Evolutionary conservation across 92 coral and sea anemone genomes (phyloP).

Genomic region (Zoanthus solanderi): DNA sequence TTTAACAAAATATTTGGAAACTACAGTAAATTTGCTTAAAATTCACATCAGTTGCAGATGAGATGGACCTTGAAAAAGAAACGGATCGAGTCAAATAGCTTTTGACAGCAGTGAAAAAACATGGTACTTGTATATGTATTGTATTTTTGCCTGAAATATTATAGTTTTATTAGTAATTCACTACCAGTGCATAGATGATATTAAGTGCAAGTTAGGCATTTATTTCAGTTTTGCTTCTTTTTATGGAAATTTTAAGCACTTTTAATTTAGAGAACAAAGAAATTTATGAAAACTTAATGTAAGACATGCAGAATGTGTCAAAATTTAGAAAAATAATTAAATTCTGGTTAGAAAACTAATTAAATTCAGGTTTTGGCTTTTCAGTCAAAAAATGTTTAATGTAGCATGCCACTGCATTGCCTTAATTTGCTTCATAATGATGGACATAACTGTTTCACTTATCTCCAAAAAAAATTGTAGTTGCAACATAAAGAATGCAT

Average conservation of each 20-base stretch:
- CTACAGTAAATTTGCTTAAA: constrained; percentile 9
- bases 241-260: not conserved
- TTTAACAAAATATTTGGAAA: constrained; percentile 8
- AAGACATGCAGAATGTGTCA: too few relatives aligned
- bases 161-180: constrained; percentile 27
- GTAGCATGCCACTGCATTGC: too few relatives aligned
- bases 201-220: too few relatives aligned
- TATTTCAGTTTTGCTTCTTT: too few relatives aligned
- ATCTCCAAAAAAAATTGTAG: not conserved
- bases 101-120: not conserved
- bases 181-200: not conserved
- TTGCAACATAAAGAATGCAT: not conserved
- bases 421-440: too few relatives aligned
- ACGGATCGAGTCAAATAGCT: constrained; percentile 1
- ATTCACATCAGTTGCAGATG: constrained; percentile 12
- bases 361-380: too few relatives aligned
- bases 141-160: constrained; percentile 15
- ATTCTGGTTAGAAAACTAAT: too few relatives aligned
- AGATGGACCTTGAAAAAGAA: constrained; percentile 9
- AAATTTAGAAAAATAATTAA: too few relatives aligned
- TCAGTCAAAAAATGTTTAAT: too few relatives aligned
- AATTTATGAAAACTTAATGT: too few relatives aligned
- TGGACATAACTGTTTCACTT: too few relatives aligned
- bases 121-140: constrained; percentile 21
- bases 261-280: not conserved